These are phyloP conservation scores for Dolichomitus sp. DNA, from an alignment of 2,888 invertebrate species.

Conservation along the genomic window DNA sequence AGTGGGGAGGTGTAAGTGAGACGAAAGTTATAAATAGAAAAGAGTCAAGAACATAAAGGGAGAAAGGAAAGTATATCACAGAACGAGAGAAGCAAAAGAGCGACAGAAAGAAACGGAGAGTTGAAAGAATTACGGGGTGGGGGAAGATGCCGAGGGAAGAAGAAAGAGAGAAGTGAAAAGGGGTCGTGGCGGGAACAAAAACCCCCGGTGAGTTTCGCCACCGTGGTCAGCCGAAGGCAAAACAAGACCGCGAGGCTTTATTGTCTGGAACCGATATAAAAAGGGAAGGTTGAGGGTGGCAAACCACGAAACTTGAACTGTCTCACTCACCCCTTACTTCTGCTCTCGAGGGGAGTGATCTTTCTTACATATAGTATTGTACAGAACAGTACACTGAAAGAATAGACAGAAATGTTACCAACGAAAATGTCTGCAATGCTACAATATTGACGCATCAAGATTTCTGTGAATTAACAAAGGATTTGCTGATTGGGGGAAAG, in stretches of 20 bases:
- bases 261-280: constrained; percentile 83
- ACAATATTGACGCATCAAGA: neutral
- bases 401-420: neutral
- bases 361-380: constrained; percentile 32
- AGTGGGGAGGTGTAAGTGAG: constrained; percentile 52
- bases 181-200: constrained; percentile 73
- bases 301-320: constrained; percentile 69
- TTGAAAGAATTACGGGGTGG: constrained; percentile 52
- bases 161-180: constrained; percentile 57
- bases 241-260: constrained; percentile 81
- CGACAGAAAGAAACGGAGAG: constrained; percentile 10
- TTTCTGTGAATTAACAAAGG: neutral
- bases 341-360: constrained; percentile 16
- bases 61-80: constrained; percentile 50
- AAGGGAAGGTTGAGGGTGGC: constrained; percentile 71
- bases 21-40: constrained; percentile 64
- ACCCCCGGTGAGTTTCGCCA: constrained; percentile 75
- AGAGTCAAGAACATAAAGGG: constrained; percentile 38
- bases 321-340: constrained; percentile 35
- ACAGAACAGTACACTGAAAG: neutral
- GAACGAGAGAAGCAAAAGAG: constrained; percentile 46
- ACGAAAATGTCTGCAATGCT: neutral
- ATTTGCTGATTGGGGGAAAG: neutral
- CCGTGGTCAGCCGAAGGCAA: constrained; percentile 80
- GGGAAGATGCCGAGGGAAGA: constrained; percentile 50